phyloP scores from a whole-genome alignment of 1,140 invertebrate species.

The Drosophila lacertosa region DNA sequence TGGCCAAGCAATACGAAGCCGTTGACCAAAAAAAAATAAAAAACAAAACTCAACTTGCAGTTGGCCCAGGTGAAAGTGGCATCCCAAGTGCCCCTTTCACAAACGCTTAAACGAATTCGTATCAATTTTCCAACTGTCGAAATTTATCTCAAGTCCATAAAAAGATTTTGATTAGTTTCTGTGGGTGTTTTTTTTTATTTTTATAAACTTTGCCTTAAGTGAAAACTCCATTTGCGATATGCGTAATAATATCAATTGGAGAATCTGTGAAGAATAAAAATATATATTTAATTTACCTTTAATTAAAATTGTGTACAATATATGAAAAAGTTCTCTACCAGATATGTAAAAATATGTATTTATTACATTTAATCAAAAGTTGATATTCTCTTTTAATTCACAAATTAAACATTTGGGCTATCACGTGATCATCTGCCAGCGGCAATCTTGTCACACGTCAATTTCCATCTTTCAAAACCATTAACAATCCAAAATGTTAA shows the following conservation, averaged over 20 bases:
- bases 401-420: no score
- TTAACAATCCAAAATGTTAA: constrained; percentile 31
- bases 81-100: constrained; percentile 28
- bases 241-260: no score
- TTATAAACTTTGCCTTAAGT: no score
- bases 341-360: no score
- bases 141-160: constrained; percentile 11
- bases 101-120: constrained; percentile 2
- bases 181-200: no score
- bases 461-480: constrained; percentile 40
- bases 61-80: constrained; percentile 56
- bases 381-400: no score
- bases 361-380: no score
- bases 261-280: no score
- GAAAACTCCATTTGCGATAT: no score
- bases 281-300: no score
- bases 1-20: constrained; percentile 4
- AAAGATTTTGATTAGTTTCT: constrained; percentile 19
- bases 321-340: no score
- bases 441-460: constrained; percentile 55
- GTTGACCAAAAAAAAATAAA: background rate
- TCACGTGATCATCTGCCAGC: background rate
- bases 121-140: background rate
- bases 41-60: background rate
- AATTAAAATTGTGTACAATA: no score